Evolutionary conservation across 2,797 vertebrate genomes (phyloP).

Genomic region (Toxotes lorentzi): DNA sequence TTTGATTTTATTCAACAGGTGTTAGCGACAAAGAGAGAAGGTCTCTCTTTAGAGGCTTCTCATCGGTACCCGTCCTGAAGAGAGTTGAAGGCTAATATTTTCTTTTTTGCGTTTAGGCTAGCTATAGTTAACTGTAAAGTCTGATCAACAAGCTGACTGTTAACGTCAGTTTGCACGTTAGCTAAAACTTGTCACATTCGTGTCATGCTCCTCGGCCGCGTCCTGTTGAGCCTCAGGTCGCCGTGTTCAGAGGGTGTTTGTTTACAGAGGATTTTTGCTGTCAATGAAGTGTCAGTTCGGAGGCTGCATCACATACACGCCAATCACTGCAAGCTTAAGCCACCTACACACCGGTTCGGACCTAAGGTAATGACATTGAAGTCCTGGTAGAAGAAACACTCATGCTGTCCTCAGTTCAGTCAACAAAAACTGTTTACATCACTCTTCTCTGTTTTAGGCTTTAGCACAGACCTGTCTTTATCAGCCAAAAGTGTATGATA

Average conservation of each 20-base stretch:
- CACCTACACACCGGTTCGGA: slow-evolving; percentile 12
- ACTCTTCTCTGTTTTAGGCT: slow-evolving; percentile 25
- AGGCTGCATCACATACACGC: neutral
- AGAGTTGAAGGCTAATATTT: neutral
- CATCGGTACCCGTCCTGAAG: neutral
- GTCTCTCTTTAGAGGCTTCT: neutral
- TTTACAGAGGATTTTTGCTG: neutral
- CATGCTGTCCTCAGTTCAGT: neutral
- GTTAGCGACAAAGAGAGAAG: neutral
- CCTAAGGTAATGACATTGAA: slow-evolving; percentile 50
- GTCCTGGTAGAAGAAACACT: no score
- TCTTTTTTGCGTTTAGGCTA: neutral
- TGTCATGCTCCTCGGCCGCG: slow-evolving; percentile 63
- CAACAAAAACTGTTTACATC: neutral
- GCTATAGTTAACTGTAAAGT: neutral
- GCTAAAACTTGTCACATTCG: neutral
- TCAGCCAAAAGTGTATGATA: slow-evolving; percentile 20
- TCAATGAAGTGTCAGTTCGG: neutral
- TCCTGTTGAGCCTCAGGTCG: slow-evolving; percentile 31
- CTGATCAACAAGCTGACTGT: neutral
- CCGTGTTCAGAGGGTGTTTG: slow-evolving; percentile 10
- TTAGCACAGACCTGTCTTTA: neutral
- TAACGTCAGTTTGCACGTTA: neutral
- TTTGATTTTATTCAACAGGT: slow-evolving; percentile 66
- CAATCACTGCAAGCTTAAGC: neutral